A percentile compares a stretch with the other conserved stretches of the same genome.
phyloP scores from a whole-genome alignment of 2,113 vertebrate genomes.

The Myrmophylax atrothorax region DNA sequence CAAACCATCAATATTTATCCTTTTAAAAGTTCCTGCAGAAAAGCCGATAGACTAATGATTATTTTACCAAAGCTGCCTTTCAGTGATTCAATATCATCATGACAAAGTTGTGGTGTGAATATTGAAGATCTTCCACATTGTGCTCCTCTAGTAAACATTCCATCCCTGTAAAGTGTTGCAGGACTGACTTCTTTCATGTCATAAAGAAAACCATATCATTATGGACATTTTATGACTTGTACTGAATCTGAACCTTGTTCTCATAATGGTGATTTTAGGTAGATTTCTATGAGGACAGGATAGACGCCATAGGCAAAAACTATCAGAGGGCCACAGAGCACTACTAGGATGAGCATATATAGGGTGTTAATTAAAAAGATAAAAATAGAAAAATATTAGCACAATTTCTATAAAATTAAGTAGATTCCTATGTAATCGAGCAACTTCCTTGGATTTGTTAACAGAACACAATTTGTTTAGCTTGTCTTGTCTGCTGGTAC shows the following conservation, averaged over 20 bases:
- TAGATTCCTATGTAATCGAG: not conserved
- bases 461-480: not conserved
- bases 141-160: not conserved
- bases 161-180: not conserved
- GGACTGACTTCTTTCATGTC: not conserved
- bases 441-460: not conserved
- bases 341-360: not conserved
- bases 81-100: not conserved
- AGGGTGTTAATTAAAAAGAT: not conserved
- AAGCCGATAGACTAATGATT: not conserved
- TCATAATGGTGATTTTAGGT: not conserved
- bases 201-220: not conserved
- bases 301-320: not conserved
- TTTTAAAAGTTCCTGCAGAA: not conserved
- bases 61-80: not conserved
- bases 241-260: not conserved
- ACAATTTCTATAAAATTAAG: not conserved
- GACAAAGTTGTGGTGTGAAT: not conserved
- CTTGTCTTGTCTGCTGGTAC: not conserved
- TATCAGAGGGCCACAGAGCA: not conserved
- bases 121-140: not conserved
- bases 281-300: not conserved
- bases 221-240: not conserved
- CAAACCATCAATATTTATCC: not conserved
- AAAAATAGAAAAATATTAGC: not conserved